These are phyloP conservation scores for Seira ritae DNA, from an alignment of 2,888 invertebrate species.

Conservation along the genomic window DNA sequence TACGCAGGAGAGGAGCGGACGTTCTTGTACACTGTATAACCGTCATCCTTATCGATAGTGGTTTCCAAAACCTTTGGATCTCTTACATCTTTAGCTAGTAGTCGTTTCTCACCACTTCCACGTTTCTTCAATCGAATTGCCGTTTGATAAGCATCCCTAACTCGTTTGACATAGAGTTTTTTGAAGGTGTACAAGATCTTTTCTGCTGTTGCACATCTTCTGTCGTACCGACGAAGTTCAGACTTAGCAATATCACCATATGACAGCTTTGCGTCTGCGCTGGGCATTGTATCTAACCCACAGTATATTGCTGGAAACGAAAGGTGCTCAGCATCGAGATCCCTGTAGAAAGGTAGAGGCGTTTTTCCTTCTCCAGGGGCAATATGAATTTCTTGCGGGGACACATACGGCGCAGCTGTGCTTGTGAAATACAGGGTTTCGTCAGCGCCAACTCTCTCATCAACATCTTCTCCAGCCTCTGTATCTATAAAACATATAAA, in stretches of 20 bases:
- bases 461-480: too few species aligned
- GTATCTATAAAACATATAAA: too few species aligned
- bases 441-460: too few species aligned
- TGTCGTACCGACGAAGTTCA: conserved; percentile 34
- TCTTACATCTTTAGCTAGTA: conserved; percentile 22
- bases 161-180: conserved; percentile 1
- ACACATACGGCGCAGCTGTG: too few species aligned
- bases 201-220: conserved; percentile 19
- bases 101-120: not conserved
- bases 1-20: conserved; percentile 50
- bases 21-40: conserved; percentile 41
- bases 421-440: too few species aligned
- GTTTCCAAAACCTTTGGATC: not conserved
- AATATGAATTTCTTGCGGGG: conserved; percentile 15
- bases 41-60: conserved; percentile 55
- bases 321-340: conserved; percentile 33
- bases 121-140: too few species aligned
- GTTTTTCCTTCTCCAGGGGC: conserved; percentile 36
- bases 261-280: not conserved
- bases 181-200: conserved; percentile 23
- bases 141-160: not conserved
- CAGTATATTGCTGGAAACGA: conserved; percentile 36
- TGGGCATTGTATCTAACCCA: conserved; percentile 1
- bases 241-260: conserved; percentile 55
- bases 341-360: conserved; percentile 17